These are phyloP conservation scores for Cyclina sinensis DNA, from an alignment of 1,140 invertebrate genomes.

Conservation along the genomic window DNA sequence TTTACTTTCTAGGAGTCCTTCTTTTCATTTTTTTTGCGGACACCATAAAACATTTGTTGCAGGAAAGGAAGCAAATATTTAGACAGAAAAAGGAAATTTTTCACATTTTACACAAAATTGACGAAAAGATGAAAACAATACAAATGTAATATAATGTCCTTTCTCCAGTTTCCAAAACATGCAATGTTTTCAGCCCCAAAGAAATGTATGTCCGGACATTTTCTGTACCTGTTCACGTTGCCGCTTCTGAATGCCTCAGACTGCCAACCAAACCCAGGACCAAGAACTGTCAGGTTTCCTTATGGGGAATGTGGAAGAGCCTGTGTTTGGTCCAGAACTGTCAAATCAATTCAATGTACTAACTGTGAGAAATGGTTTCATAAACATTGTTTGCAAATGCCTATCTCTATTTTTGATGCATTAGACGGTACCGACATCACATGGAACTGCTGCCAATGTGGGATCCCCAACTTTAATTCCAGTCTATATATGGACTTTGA, in stretches of 20 bases:
- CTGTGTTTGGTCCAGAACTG: background rate
- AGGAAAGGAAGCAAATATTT: no score
- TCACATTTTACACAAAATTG: no score
- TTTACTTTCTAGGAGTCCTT: no score
- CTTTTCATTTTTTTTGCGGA: no score
- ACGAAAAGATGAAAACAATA: no score
- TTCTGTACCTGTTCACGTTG: background rate
- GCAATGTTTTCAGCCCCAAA: background rate
- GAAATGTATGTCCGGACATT: background rate
- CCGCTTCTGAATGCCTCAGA: no score
- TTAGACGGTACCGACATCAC: background rate
- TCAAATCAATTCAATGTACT: background rate
- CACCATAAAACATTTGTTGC: no score
- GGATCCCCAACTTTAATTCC: conserved; percentile 17
- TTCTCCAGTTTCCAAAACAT: no score
- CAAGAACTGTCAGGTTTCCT: background rate
- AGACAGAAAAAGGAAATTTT: no score
- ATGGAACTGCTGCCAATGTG: conserved; percentile 29
- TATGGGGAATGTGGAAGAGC: background rate
- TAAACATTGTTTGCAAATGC: background rate
- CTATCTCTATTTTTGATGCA: background rate
- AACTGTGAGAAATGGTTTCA: background rate
- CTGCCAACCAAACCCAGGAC: no score
- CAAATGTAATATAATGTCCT: no score
- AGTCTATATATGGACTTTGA: conserved; percentile 14